phyloP scores from a whole-genome alignment of 1,140 invertebrate genomes.

The Hypothenemus hampei region DNA sequence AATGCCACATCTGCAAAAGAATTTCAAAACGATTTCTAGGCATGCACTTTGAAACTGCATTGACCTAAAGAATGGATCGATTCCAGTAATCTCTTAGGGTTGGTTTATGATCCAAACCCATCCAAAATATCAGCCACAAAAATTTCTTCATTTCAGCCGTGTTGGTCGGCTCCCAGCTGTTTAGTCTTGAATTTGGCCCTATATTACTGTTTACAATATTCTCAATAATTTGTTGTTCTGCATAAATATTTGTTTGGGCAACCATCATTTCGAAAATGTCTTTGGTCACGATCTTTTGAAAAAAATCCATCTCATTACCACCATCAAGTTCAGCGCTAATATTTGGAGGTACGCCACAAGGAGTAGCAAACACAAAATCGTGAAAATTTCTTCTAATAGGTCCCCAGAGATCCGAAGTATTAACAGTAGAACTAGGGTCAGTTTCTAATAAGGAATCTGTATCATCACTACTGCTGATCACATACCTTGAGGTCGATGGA shows the following conservation, averaged over 20 bases:
- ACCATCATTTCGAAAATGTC: background rate
- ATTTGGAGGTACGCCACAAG: no score
- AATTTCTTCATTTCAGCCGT: slow-evolving; percentile 6
- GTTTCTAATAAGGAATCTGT: no score
- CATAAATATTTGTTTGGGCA: background rate
- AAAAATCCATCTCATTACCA: no score
- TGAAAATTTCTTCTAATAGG: no score
- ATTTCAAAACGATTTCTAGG: slow-evolving; percentile 12
- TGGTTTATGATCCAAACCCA: slow-evolving; percentile 4
- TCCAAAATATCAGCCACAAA: slow-evolving; percentile 1
- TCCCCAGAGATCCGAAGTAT: no score
- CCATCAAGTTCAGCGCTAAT: no score
- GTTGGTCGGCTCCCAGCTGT: background rate
- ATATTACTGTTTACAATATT: background rate
- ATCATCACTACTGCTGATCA: no score
- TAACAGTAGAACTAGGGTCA: no score
- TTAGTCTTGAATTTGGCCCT: background rate
- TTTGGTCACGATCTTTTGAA: background rate
- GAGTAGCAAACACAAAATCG: no score
- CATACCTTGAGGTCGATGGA: no score
- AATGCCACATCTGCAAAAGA: slow-evolving; percentile 3
- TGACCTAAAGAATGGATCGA: slow-evolving; percentile 2
- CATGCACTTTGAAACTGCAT: slow-evolving; percentile 3
- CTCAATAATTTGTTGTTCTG: background rate
- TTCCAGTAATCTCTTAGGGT: slow-evolving; percentile 1